phyloP scores from a whole-genome alignment of 2,797 vertebrate species.

The Gallirallus australis region DNA sequence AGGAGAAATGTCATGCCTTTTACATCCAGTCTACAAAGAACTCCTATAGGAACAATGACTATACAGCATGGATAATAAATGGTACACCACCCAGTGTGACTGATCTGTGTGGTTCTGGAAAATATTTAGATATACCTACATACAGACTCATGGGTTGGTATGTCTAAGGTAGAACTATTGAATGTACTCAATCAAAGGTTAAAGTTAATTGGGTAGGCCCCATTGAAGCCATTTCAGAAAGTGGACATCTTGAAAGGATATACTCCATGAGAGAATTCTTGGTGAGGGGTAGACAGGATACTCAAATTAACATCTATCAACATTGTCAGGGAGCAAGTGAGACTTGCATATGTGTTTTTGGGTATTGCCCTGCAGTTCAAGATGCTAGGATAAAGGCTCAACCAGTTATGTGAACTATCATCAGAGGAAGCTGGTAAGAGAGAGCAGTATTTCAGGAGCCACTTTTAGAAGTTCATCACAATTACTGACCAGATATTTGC shows the following conservation, averaged over 20 bases:
- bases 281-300: neutral
- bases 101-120: neutral
- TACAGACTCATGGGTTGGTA: neutral
- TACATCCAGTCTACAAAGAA: neutral
- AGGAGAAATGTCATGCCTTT: neutral
- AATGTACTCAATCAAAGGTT: neutral
- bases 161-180: neutral
- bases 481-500: neutral
- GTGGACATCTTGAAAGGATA: neutral
- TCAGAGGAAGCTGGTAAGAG: neutral
- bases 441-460: neutral
- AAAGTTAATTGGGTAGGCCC: neutral
- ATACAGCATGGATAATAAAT: neutral
- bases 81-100: no score
- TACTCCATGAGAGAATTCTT: neutral
- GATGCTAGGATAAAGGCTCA: neutral
- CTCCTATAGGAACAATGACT: neutral
- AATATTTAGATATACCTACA: neutral
- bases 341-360: neutral
- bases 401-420: neutral
- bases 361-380: neutral
- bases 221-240: neutral
- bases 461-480: neutral
- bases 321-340: neutral
- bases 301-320: neutral